Base-by-base conservation (phyloP, 2,888 invertebrate species). In the Arenicola marina region DNA sequence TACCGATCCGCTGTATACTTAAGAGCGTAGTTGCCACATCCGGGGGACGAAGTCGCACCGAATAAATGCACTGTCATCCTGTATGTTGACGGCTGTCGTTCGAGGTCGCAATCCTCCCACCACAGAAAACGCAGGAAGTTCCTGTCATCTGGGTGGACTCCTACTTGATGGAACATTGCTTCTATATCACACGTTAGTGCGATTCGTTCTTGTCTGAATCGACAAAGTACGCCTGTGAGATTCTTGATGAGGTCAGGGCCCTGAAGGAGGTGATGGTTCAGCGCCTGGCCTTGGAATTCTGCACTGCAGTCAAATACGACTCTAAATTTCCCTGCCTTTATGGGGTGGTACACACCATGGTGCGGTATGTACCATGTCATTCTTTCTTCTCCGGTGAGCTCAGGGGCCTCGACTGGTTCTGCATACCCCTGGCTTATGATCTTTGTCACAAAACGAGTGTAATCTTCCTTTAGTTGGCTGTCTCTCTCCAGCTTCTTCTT, bases 41-140 rank as follows among this genome's bases (percentile, higher is more conserved):
- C 24, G 24, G 53, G 53, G 7, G 53, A 53, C 15, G 53, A 53
- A 7, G 24, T 24, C 7, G 53, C 53, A 7, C 53, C 53, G 24
- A 53, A 53, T 4, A 53, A 32, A 32, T 53, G 53, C 15, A 53
- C 53, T 7, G 53, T 53, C 53, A 53, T 53, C 32, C 53, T 53
- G 32, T 53, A 53, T 31, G 28, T 32, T 15, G 7, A 11, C 11
- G 53, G 53, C 7, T 7, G 11, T 11, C 15, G 11, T 28, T 32
- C 24, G 29, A 53, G 15, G 24, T 32, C 32, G 15, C 32, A 15
- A 32, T 32, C 15, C 7, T 11, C 7, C 53, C 53, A 53, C 57
- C 57, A 57, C 28, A 57, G 46, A 29, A 57, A 57, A 15, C 57
- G 57, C 24, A 57, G 29, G 15, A n/a, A 44, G 31, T 57, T 29